A percentile compares a stretch with the other conserved stretches of the same genome.
These are phyloP conservation scores for Aptenodytes patagonicus DNA, from an alignment of 2,113 vertebrate genomes.

Conservation along the genomic window DNA sequence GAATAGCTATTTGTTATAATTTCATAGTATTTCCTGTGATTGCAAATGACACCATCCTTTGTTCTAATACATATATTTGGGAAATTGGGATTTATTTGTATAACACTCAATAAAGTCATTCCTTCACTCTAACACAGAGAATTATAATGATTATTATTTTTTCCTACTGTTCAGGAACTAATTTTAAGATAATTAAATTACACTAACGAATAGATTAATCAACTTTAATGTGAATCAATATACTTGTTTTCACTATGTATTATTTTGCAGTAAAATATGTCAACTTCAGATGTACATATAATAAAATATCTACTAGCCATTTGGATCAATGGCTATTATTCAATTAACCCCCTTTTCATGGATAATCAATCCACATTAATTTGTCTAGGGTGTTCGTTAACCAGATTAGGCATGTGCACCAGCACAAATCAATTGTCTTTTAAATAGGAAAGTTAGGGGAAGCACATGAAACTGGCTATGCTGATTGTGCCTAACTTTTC, in stretches of 20 bases:
- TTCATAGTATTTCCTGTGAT: not conserved
- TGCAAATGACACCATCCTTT: conserved; percentile 23
- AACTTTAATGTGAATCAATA: conserved; percentile 59
- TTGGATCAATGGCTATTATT: conserved; percentile 65
- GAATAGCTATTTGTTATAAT: conserved; percentile 38
- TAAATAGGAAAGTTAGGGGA: not conserved
- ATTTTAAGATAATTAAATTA: conserved; percentile 74
- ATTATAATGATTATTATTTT: conserved; percentile 47
- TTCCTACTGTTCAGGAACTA: conserved; percentile 51
- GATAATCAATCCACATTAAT: conserved; percentile 71
- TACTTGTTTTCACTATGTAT: conserved; percentile 51
- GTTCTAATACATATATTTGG: not conserved
- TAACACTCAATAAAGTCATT: conserved; percentile 24
- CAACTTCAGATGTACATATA: conserved; percentile 43
- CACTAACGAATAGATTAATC: conserved; percentile 58
- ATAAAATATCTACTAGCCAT: conserved; percentile 55
- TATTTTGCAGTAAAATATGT: conserved; percentile 51
- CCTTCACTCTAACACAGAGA: conserved; percentile 32
- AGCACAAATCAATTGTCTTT: conserved; percentile 8
- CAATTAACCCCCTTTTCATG: conserved; percentile 70
- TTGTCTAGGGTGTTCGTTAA: conserved; percentile 69
- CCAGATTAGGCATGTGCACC: conserved; percentile 46
- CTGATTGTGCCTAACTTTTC: not conserved
- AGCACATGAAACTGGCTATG: not conserved
- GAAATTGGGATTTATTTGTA: conserved; percentile 60